phyloP scores from a whole-genome alignment of 2,797 vertebrate species.

The Phataginus tetradactyla region DNA sequence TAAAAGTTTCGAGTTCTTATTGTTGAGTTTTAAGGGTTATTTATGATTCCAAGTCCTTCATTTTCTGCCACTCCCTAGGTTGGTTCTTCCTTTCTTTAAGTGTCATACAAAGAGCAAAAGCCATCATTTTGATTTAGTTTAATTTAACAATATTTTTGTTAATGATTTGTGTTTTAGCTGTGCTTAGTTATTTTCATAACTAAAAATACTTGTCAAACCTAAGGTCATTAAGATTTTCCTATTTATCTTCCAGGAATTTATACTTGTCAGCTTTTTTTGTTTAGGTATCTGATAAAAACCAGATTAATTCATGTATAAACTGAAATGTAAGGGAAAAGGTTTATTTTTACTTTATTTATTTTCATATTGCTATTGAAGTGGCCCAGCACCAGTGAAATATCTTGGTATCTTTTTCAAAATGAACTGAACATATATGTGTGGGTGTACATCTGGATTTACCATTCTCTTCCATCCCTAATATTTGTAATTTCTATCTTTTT shows the following conservation, averaged over 20 bases:
- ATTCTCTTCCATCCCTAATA: background rate
- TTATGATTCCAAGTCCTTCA: background rate
- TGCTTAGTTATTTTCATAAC: background rate
- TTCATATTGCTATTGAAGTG: background rate
- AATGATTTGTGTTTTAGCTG: background rate
- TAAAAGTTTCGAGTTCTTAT: background rate
- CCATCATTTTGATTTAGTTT: background rate
- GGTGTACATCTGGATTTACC: background rate
- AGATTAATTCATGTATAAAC: background rate
- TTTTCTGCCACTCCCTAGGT: background rate
- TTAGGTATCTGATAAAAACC: background rate
- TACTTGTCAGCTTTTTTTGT: background rate
- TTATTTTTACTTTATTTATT: background rate
- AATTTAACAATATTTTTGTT: background rate
- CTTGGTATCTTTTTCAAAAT: background rate
- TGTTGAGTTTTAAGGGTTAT: background rate
- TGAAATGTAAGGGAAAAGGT: background rate
- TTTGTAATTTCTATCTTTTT: background rate
- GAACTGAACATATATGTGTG: background rate
- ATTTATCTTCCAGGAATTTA: background rate
- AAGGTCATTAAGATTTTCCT: background rate
- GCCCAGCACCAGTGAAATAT: background rate
- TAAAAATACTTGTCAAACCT: background rate
- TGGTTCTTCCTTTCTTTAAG: background rate
- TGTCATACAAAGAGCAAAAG: background rate